These are phyloP conservation scores for Pocillopora meandrina DNA, from an alignment of 92 coral and sea anemone species.

Conservation along the genomic window DNA sequence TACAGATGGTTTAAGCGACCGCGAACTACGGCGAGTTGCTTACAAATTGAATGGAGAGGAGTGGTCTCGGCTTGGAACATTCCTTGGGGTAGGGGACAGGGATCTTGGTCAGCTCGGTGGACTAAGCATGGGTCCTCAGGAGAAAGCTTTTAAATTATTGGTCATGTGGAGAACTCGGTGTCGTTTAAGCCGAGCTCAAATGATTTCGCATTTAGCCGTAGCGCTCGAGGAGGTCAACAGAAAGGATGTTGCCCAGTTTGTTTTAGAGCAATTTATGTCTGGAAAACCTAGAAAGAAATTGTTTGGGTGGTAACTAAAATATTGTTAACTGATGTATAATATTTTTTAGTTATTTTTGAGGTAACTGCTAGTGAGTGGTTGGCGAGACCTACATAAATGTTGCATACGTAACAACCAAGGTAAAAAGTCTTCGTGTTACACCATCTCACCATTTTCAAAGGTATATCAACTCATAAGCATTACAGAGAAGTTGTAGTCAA, in stretches of 20 bases:
- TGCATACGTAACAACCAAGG: no score
- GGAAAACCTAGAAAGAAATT: conserved; percentile 88
- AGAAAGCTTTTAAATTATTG: conserved; percentile 86
- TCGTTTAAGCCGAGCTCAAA: conserved; percentile 69
- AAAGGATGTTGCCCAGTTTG: conserved; percentile 94
- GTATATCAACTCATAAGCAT: no score
- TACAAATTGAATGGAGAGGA: conserved; percentile 93
- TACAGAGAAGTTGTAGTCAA: no score
- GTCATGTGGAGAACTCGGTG: conserved; percentile 82
- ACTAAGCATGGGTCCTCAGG: conserved; percentile 91
- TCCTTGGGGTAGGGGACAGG: conserved; percentile 81
- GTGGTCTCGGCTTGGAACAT: conserved; percentile 95
- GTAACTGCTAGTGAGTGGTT: neutral
- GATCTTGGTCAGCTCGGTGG: conserved; percentile 77
- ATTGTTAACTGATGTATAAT: neutral
- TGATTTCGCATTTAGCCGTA: conserved; percentile 88
- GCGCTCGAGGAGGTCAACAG: conserved; percentile 93
- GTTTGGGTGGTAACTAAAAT: conserved; percentile 74
- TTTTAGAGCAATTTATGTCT: conserved; percentile 88
- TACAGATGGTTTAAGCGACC: conserved; percentile 81
- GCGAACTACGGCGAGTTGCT: conserved; percentile 97
- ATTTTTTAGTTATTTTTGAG: neutral
- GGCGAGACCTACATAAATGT: neutral
- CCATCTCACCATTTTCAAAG: no score
- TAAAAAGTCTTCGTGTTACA: no score